phyloP scores from a whole-genome alignment of 2,113 vertebrate species.

The Lethenteron reissneri region DNA sequence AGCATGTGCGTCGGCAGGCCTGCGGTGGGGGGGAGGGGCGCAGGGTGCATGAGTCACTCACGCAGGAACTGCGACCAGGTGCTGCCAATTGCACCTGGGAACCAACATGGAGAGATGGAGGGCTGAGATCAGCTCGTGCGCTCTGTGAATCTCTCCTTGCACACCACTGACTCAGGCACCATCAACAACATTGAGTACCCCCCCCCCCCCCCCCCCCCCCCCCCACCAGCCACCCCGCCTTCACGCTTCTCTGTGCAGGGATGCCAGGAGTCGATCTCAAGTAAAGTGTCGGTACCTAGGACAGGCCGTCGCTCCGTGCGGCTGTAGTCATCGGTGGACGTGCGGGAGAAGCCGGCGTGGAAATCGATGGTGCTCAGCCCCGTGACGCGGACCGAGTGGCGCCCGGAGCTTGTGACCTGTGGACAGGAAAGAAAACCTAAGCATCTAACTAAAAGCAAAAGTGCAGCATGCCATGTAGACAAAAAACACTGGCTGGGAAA shows the following conservation, averaged over 20 bases:
- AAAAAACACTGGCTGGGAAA: not conserved
- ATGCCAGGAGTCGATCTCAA: too few species aligned
- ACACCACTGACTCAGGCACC: too few species aligned
- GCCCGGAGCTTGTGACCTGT: conserved; percentile 49
- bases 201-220: too few species aligned
- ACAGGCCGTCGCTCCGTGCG: conserved; percentile 34
- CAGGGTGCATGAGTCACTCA: too few species aligned
- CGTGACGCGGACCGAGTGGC: conserved; percentile 55
- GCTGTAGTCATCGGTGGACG: conserved; percentile 28
- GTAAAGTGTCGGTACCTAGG: conserved; percentile 30
- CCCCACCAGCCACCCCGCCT: too few species aligned
- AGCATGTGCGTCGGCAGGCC: conserved; percentile 50
- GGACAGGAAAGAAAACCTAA: not conserved
- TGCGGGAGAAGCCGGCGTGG: conserved; percentile 42
- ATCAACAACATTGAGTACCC: too few species aligned
- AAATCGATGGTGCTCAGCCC: conserved; percentile 59
- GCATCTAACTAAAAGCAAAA: not conserved
- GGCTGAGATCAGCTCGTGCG: too few species aligned
- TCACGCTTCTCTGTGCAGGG: too few species aligned
- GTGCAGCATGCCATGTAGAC: not conserved
- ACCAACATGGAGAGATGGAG: too few species aligned
- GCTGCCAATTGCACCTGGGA: too few species aligned
- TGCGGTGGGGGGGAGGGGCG: conserved; percentile 15
- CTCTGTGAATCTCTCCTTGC: too few species aligned
- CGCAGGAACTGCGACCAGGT: too few species aligned